Base-by-base conservation (phyloP, 2,888 invertebrate species). In the Xestia c-nigrum region DNA sequence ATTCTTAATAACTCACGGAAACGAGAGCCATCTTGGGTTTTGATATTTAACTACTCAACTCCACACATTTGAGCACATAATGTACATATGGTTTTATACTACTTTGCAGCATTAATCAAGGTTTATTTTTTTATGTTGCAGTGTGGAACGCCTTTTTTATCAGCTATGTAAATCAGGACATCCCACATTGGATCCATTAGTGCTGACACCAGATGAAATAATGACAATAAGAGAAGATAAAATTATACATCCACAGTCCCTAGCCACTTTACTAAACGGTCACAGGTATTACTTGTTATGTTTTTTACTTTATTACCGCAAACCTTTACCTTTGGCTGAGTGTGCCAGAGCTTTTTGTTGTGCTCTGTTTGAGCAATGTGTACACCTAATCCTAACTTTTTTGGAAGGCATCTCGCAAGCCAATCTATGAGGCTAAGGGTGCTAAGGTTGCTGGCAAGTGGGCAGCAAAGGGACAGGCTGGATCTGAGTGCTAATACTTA, bases 111-210 rank as follows among this genome's bases (percentile, higher is more conserved):
- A 70, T 76, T 74, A 14, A 64, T 12, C 43, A 59, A 10, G 3
- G 4, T 16, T 61, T 63, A 7, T 65, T 63, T 46, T 77, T 86
- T 85, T 82, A 2, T 87, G 87, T 97, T 97, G 85, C 92, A 99
- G 99, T 94, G 99, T 99, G 89, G 99, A 99, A 94, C 97, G 98
- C 89, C 97, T 99, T 87, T 99, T 99, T 95, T 98, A 98, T 93
- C 98, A 99, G 94, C 96, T 99, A 89, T 98, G 98, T 92, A 97
- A 98, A 93, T 98, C 98, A 83, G 98, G 98, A 72, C 98, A 99
- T 95, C 98, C 98, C 84, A 98, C 99, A 82, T 96, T 99, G 88
- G 99, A 99, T 95, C 99, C 99, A 72, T 95, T 99, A 87, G 97
- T 98, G 85, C 97, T 99, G 80, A 98, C 98, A 81, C 95, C 97